A percentile compares a stretch with the other conserved stretches of the same genome.
Conservation (phyloP, 1,140 invertebrate genomes). For the Eulimnadia texana region DNA sequence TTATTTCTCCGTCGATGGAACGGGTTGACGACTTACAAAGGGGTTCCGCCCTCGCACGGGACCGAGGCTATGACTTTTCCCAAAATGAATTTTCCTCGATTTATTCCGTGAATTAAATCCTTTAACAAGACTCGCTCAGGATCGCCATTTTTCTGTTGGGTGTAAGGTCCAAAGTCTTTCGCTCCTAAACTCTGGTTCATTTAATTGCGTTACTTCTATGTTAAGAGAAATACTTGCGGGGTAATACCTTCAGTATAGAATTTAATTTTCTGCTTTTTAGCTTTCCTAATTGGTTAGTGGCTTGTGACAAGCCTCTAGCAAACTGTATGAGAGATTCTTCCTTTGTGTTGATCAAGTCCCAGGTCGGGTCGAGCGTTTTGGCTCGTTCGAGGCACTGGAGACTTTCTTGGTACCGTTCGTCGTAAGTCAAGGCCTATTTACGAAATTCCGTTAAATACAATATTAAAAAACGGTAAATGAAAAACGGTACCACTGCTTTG, state of each 20-base stretch:
- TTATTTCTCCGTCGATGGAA: no score
- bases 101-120: conserved; percentile 39
- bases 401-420: conserved; percentile 56
- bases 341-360: conserved; percentile 47
- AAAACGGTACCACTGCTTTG: conserved; percentile 52
- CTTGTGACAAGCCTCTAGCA: conserved; percentile 45
- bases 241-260: conserved; percentile 43
- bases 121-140: conserved; percentile 30
- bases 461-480: neutral
- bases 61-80: conserved; percentile 70
- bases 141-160: conserved; percentile 4
- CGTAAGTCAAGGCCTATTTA: conserved; percentile 55
- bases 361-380: conserved; percentile 51
- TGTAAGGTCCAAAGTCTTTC: conserved; percentile 22
- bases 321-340: conserved; percentile 46
- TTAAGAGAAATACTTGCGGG: conserved; percentile 15
- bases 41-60: conserved; percentile 52
- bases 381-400: conserved; percentile 51
- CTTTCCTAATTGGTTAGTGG: conserved; percentile 52
- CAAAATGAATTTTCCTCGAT: conserved; percentile 50
- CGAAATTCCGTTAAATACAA: conserved; percentile 1
- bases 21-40: no score
- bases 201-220: conserved; percentile 15
- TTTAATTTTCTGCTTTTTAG: conserved; percentile 52
- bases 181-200: conserved; percentile 20